Conservation (phyloP, 2,113 vertebrate genomes). For the Phrynocephalus versicolor region DNA sequence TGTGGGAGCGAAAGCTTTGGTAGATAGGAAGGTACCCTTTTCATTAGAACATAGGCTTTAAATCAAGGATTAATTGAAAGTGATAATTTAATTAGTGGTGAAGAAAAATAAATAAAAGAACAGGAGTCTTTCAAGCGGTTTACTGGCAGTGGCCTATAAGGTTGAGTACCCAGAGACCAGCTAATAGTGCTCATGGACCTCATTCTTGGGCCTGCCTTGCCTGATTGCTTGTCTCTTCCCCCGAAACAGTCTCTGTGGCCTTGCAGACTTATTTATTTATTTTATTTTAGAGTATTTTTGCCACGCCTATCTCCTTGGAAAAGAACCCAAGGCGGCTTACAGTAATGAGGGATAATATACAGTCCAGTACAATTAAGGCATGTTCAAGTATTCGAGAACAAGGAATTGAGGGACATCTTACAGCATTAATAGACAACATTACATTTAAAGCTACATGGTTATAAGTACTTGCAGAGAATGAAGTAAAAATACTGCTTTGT, state of each 20-base stretch:
- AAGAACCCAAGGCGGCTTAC: no score
- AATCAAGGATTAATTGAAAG: not conserved
- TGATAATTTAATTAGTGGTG: not conserved
- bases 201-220: not conserved
- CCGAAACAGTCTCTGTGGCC: not conserved
- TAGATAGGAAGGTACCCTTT: not conserved
- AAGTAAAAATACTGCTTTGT: not conserved
- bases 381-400: no score
- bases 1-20: not conserved
- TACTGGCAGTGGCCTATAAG: not conserved
- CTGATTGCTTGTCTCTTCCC: not conserved
- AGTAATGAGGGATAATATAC: no score
- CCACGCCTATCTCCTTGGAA: no score
- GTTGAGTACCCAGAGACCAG: not conserved
- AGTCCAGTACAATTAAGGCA: no score
- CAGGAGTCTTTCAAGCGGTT: not conserved
- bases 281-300: no score
- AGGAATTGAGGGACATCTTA: no score
- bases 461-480: not conserved
- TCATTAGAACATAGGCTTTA: not conserved
- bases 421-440: no score
- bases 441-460: no score
- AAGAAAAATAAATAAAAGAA: not conserved
- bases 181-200: no score
- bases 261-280: no score